A percentile compares a stretch with the other conserved stretches of the same genome.
phyloP scores from a whole-genome alignment of 2,113 vertebrate genomes.

The Sinocyclocheilus maitianheensis region DNA sequence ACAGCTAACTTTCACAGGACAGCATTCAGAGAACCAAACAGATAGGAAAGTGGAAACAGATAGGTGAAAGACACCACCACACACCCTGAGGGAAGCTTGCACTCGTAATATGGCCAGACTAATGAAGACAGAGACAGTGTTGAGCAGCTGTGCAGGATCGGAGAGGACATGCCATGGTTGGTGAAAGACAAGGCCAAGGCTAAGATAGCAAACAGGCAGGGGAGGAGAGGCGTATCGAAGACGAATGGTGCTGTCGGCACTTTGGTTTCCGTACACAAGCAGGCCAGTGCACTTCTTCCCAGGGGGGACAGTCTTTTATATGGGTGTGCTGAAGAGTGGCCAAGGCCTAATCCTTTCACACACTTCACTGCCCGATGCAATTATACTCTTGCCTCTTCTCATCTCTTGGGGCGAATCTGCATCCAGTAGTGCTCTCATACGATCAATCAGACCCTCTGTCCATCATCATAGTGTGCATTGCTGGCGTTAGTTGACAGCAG shows the following conservation, averaged over 20 bases:
- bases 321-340: conserved; percentile 36
- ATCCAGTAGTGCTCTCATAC: neutral
- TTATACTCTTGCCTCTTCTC: conserved; percentile 42
- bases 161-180: conserved; percentile 18
- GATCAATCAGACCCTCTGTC: conserved; percentile 27
- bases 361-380: conserved; percentile 16
- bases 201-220: conserved; percentile 26
- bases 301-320: conserved; percentile 36
- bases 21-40: neutral
- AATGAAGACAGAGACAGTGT: conserved; percentile 52
- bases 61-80: conserved; percentile 1
- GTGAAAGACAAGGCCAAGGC: conserved; percentile 39
- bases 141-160: conserved; percentile 28
- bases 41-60: neutral
- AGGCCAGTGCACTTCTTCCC: conserved; percentile 1
- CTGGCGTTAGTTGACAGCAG: neutral
- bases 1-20: neutral
- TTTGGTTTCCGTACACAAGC: conserved; percentile 47
- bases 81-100: conserved; percentile 24
- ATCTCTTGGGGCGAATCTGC: conserved; percentile 38
- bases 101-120: conserved; percentile 38
- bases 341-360: conserved; percentile 51
- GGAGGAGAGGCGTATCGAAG: conserved; percentile 30
- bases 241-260: conserved; percentile 31
- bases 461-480: neutral